Conservation (phyloP, 1,140 invertebrate species). For the Papilio machaon region DNA sequence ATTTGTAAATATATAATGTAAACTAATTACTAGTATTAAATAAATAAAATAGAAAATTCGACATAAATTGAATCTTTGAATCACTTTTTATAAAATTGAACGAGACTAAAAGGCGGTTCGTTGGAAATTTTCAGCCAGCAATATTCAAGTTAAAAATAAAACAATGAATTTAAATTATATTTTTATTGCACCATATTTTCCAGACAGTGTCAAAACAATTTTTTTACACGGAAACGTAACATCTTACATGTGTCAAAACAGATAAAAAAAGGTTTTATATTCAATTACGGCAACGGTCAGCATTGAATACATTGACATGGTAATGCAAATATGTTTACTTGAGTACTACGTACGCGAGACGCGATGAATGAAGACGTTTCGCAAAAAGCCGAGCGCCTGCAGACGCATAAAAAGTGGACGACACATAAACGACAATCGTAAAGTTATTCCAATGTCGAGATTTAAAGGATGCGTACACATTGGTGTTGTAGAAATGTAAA, state of each 20-base stretch:
- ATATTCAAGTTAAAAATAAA: background rate
- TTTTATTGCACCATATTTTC: background rate
- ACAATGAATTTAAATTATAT: background rate
- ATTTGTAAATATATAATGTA: no score
- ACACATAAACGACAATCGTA: conserved; percentile 44
- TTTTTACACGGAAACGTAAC: background rate
- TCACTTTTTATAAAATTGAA: no score
- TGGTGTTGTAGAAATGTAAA: conserved; percentile 37
- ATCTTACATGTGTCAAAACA: background rate
- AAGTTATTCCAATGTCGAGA: conserved; percentile 9
- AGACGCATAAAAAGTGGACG: conserved; percentile 48
- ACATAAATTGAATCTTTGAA: no score
- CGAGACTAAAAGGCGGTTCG: no score
- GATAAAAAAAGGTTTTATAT: background rate
- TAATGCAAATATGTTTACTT: background rate
- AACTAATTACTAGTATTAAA: no score
- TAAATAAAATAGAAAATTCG: no score
- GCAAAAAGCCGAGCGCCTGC: conserved; percentile 48
- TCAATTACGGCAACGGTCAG: background rate
- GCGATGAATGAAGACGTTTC: conserved; percentile 57
- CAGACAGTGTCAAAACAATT: background rate
- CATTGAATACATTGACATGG: background rate
- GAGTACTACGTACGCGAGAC: background rate
- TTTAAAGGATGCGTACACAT: conserved; percentile 3
- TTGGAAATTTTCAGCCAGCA: background rate